These are phyloP conservation scores for Phallusia fumigata DNA, from an alignment of 23 tunicate species.

Conservation along the genomic window DNA sequence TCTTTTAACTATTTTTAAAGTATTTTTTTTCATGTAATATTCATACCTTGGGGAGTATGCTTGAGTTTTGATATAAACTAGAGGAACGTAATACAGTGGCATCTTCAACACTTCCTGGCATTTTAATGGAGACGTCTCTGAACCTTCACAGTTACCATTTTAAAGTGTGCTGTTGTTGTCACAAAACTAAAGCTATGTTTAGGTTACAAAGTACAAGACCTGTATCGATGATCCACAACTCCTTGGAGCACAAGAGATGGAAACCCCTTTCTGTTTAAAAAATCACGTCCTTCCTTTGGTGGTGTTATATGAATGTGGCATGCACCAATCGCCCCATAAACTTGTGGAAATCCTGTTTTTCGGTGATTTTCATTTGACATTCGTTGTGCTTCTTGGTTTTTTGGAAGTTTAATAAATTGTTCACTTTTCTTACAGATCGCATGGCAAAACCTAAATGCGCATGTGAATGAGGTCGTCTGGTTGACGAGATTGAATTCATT, in stretches of 20 bases:
- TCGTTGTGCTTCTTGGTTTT: not conserved
- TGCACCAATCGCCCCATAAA: constrained; percentile 39
- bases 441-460: not conserved
- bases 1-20: not conserved
- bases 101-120: constrained; percentile 25
- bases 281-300: constrained; percentile 35
- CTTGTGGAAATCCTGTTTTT: constrained; percentile 38
- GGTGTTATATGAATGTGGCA: constrained; percentile 33
- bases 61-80: not conserved
- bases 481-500: not conserved
- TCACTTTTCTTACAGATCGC: not conserved
- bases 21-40: not conserved
- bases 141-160: not conserved
- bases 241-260: constrained; percentile 33
- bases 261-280: constrained; percentile 20
- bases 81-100: constrained; percentile 5
- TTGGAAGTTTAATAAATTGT: not conserved
- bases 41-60: not conserved
- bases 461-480: not conserved
- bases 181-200: not conserved
- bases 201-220: too few relatives aligned
- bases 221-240: constrained; percentile 34
- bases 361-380: constrained; percentile 14
- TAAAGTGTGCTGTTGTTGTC: not conserved
- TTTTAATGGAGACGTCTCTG: not conserved